Conservation (phyloP, 2,113 vertebrate genomes). For the Xenopus laevis region DNA sequence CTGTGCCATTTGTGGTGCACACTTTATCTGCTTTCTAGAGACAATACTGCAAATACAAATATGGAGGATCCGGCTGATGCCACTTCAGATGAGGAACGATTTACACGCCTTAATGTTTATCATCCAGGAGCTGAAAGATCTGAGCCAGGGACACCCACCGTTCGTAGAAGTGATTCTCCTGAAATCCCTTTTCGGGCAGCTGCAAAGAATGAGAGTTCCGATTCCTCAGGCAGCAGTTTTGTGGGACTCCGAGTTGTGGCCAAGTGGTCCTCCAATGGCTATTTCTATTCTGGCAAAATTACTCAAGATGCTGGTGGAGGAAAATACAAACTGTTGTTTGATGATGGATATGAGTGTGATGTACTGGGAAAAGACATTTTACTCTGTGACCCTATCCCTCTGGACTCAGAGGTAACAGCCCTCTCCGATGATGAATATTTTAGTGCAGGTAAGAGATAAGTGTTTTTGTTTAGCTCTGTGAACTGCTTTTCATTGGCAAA, state of each 20-base stretch:
- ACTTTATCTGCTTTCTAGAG: constrained; percentile 59
- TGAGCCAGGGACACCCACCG: constrained; percentile 45
- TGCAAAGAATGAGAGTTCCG: constrained; percentile 59
- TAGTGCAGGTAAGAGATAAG: constrained; percentile 75
- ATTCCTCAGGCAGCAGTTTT: constrained; percentile 75
- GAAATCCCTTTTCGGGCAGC: constrained; percentile 65
- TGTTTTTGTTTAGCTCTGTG: no score
- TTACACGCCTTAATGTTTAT: constrained; percentile 49
- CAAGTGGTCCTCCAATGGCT: constrained; percentile 95
- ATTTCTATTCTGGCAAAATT: constrained; percentile 95
- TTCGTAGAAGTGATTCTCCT: constrained; percentile 66
- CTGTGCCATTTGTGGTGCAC: neutral
- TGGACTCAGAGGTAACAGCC: constrained; percentile 92
- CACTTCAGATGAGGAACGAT: constrained; percentile 73
- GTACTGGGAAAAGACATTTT: constrained; percentile 90
- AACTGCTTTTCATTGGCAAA: no score
- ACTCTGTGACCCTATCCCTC: constrained; percentile 90
- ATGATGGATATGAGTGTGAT: constrained; percentile 93
- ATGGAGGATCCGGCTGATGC: constrained; percentile 62
- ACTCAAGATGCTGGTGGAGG: constrained; percentile 80
- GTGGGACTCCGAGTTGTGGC: constrained; percentile 92
- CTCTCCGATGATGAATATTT: constrained; percentile 95
- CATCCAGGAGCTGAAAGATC: constrained; percentile 57
- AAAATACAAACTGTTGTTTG: constrained; percentile 87
- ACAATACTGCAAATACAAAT: constrained; percentile 56